Base-by-base conservation (phyloP, 2,888 invertebrate species). In the Sphinx pinastri region DNA sequence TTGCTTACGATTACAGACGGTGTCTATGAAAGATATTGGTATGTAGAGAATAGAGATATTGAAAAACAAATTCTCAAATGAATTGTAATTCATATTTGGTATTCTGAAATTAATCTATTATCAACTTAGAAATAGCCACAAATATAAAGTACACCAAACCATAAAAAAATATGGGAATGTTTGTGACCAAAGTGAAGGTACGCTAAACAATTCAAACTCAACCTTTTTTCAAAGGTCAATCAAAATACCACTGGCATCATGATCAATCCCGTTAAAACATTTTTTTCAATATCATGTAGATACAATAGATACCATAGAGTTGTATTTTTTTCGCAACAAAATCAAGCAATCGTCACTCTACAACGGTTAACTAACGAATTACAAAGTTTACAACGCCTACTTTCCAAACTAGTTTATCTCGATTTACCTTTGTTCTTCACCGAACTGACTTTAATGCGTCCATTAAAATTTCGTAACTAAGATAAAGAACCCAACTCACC, bases 371-470 rank as follows among this genome's bases (percentile, higher is more conserved):
- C 74, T 77, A 80, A 76, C 76, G 77, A 82, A 81, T 81, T 77
- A 81, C 63, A 82, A 81, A 81, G 74, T 74, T 80, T 82, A 80
- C 49, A 80, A 82, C 80, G 81, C 82, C 82, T 83, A 86, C 86
- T 85, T 87, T 86, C 84, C 73, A 87, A 90, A 88, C 88, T 86
- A 88, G 88, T 88, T 88, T 85, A 86, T 78, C 78, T 72, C 72
- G 71, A 78, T 76, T 75, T 71, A 76, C 77, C 88, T 89, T 90
- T 89, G 88, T 89, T 89, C 85, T 81, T 76, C 75, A 77, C 80
- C 80, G 81, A 74, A 73, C 77, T 73, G 72, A 77, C 70, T 73
- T 74, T 66, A 51, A 71, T 70, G 70, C 71, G 69, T 71, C 67
- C 72, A 68, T 71, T 70, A 70, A 63, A 63, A 49, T 63, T 49